phyloP scores from a whole-genome alignment of 1,140 invertebrate species.

The Drosophila ironensis region DNA sequence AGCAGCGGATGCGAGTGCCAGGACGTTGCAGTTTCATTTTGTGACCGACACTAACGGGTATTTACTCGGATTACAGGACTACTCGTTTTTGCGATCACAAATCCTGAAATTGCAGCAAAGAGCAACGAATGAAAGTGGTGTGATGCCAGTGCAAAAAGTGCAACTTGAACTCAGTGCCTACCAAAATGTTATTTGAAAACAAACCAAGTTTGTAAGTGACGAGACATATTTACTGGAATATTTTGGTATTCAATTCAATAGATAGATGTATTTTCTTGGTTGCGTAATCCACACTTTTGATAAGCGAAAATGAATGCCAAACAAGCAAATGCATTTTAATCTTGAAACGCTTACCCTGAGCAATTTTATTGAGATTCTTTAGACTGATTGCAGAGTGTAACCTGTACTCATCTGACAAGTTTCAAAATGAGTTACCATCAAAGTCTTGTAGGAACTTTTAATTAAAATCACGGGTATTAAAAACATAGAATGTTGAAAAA shows the following conservation, averaged over 20 bases:
- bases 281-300: no score
- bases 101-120: slow-evolving; percentile 79
- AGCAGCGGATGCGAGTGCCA: slow-evolving; percentile 6
- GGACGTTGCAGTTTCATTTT: slow-evolving; percentile 79
- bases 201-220: no score
- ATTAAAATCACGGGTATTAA: no score
- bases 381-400: no score
- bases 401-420: no score
- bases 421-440: no score
- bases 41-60: slow-evolving; percentile 83
- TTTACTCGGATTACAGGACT: slow-evolving; percentile 30
- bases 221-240: no score
- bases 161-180: background rate
- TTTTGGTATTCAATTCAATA: no score
- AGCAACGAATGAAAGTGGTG: slow-evolving; percentile 22
- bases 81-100: slow-evolving; percentile 83
- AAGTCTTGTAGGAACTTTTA: no score
- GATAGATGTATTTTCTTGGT: no score
- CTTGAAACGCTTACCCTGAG: slow-evolving; percentile 7
- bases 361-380: background rate
- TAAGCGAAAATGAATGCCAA: slow-evolving; percentile 27
- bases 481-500: no score
- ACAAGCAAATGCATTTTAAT: slow-evolving; percentile 12
- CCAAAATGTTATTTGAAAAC: background rate
- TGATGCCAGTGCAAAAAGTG: background rate